Percentiles rank a stretch among this genome's conserved stretches.
These are phyloP conservation scores for Drosophila putrida DNA, from an alignment of 2,888 invertebrate genomes.

Conservation along the genomic window DNA sequence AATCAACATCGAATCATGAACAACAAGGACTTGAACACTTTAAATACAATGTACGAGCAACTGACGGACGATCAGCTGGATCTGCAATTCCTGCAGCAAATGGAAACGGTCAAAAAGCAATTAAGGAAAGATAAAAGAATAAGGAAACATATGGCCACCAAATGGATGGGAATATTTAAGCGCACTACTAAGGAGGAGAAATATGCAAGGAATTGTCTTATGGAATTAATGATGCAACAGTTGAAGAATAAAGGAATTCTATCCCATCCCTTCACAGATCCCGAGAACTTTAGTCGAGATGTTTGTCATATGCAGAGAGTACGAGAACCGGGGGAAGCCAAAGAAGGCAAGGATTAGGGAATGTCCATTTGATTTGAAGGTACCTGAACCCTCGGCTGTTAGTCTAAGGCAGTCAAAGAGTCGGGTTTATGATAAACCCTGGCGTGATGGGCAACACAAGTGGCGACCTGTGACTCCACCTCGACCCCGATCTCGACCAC, in stretches of 20 bases:
- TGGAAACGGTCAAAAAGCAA: background rate
- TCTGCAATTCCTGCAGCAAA: background rate
- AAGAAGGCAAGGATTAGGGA: background rate
- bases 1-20: background rate
- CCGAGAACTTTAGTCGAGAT: background rate
- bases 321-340: background rate
- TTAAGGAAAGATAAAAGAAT: background rate
- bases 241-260: background rate
- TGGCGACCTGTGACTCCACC: background rate
- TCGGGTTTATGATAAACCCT: background rate
- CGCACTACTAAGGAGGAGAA: slow-evolving; percentile 25
- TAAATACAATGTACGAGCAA: background rate
- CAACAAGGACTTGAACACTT: background rate
- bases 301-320: slow-evolving; percentile 18
- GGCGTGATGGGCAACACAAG: background rate
- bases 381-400: slow-evolving; percentile 22
- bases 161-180: slow-evolving; percentile 24
- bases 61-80: slow-evolving; percentile 27
- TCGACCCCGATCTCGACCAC: background rate
- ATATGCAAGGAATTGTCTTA: slow-evolving; percentile 27
- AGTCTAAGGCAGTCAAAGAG: background rate
- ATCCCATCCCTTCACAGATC: slow-evolving; percentile 18
- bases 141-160: background rate
- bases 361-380: background rate
- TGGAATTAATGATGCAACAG: slow-evolving; percentile 23